A percentile compares a stretch with the other conserved stretches of the same genome.
Conservation (phyloP, 64 coral and sea anemone species). For the Orbicella faveolata region DNA sequence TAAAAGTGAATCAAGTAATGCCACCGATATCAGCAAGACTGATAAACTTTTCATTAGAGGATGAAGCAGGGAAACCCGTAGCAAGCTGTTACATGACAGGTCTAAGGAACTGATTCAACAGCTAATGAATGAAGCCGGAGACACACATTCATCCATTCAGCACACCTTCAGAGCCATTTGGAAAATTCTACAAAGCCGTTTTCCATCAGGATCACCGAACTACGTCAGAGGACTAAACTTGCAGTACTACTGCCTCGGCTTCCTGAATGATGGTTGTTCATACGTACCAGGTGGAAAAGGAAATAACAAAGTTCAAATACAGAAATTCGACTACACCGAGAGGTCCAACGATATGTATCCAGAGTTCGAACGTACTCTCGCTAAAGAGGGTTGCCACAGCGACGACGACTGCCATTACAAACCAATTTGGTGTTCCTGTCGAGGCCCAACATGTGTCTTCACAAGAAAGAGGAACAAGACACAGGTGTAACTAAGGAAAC, state of each 20-base stretch:
- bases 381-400: too few relatives aligned
- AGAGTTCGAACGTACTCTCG: too few relatives aligned
- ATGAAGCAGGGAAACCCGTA: constrained; percentile 10
- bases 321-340: too few relatives aligned
- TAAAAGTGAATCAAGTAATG: constrained; percentile 7
- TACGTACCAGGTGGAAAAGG: not conserved
- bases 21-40: not conserved
- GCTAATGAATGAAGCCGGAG: constrained; percentile 48
- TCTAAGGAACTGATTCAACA: constrained; percentile 32
- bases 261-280: constrained; percentile 26
- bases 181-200: constrained; percentile 29
- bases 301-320: too few relatives aligned
- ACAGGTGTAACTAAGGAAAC: not conserved
- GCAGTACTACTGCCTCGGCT: constrained; percentile 37
- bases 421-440: not conserved
- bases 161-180: constrained; percentile 48
- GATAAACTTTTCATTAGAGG: constrained; percentile 38
- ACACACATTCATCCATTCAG: not conserved
- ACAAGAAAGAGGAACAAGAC: not conserved
- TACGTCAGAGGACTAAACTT: constrained; percentile 25
- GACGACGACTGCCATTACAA: too few relatives aligned
- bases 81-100: not conserved
- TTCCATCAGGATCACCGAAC: not conserved
- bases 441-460: constrained; percentile 22
- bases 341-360: too few relatives aligned